A percentile compares a stretch with the other conserved stretches of the same genome.
Conservation (phyloP, 2,797 vertebrate species). For the Thaleichthys pacificus region DNA sequence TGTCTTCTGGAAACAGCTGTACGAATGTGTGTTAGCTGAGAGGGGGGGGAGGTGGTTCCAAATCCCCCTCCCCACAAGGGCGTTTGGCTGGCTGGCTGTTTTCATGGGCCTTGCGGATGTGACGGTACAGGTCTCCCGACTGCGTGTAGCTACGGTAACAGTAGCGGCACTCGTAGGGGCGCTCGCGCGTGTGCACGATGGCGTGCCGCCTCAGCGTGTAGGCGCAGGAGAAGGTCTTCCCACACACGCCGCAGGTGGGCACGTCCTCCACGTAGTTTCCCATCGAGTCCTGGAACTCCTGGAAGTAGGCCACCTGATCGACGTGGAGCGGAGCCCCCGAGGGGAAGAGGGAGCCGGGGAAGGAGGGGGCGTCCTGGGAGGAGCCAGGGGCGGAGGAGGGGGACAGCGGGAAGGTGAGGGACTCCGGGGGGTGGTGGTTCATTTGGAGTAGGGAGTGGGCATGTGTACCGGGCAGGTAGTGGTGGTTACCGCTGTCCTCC, state of each 20-base stretch:
- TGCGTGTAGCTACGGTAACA: conserved; percentile 95
- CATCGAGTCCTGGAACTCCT: conserved; percentile 83
- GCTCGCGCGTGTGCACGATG: conserved; percentile 91
- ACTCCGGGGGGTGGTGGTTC: conserved; percentile 61
- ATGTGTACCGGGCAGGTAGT: conserved; percentile 74
- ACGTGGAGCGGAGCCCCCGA: conserved; percentile 57
- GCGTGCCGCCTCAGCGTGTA: conserved; percentile 91
- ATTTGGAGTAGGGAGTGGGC: conserved; percentile 75
- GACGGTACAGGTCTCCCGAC: conserved; percentile 92
- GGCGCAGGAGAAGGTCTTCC: conserved; percentile 94
- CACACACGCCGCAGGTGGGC: conserved; percentile 89
- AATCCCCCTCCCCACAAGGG: conserved; percentile 75
- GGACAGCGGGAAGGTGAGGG: conserved; percentile 69
- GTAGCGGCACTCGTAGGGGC: conserved; percentile 92
- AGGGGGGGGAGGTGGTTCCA: conserved; percentile 15
- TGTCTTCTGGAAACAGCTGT: neutral
- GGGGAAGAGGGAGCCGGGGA: conserved; percentile 53
- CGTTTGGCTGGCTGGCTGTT: conserved; percentile 82
- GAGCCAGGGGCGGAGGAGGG: conserved; percentile 65
- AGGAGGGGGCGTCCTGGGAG: conserved; percentile 53
- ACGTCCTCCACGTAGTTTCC: conserved; percentile 88
- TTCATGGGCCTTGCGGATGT: conserved; percentile 92
- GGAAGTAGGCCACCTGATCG: conserved; percentile 75
- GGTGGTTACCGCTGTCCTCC: conserved; percentile 68
- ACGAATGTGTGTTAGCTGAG: conserved; percentile 1